phyloP scores from a whole-genome alignment of 2,797 vertebrate genomes.

The Sebastes umbrosus region DNA sequence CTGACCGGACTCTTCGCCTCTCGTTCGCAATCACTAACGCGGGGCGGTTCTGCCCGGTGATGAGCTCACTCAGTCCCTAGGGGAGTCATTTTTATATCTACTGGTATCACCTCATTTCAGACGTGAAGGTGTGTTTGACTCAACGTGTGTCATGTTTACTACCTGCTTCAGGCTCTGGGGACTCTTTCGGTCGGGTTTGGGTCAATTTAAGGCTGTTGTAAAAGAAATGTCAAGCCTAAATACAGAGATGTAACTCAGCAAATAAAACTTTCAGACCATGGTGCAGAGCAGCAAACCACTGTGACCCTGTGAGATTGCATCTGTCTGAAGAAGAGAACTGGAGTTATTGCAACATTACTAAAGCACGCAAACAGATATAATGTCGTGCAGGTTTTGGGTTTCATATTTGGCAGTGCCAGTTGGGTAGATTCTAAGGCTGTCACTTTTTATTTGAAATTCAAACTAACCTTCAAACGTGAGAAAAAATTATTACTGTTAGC shows the following conservation, averaged over 20 bases:
- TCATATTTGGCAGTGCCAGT: not conserved
- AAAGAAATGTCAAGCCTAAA: not conserved
- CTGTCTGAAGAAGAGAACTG: not conserved
- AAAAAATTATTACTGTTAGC: not conserved
- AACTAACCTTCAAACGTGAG: not conserved
- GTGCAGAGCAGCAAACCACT: not conserved
- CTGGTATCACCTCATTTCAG: conserved; percentile 19
- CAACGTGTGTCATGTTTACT: not conserved
- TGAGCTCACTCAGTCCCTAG: conserved; percentile 50
- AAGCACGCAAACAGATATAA: not conserved
- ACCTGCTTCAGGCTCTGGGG: not conserved
- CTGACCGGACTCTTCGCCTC: conserved; percentile 52
- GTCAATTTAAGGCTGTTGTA: not conserved
- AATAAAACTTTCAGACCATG: not conserved
- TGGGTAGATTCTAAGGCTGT: not conserved
- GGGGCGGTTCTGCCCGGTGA: conserved; percentile 28
- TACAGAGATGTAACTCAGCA: not conserved
- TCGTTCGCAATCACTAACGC: conserved; percentile 24
- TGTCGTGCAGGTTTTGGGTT: conserved; percentile 1
- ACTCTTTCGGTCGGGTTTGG: not conserved
- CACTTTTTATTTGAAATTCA: conserved; percentile 17
- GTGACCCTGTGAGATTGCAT: conserved; percentile 10
- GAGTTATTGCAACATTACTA: conserved; percentile 4
- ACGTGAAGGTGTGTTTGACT: conserved; percentile 2
- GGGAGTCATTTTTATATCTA: conserved; percentile 26